These are phyloP conservation scores for Diploptera punctata DNA, from an alignment of 2,888 invertebrate genomes.

Conservation along the genomic window DNA sequence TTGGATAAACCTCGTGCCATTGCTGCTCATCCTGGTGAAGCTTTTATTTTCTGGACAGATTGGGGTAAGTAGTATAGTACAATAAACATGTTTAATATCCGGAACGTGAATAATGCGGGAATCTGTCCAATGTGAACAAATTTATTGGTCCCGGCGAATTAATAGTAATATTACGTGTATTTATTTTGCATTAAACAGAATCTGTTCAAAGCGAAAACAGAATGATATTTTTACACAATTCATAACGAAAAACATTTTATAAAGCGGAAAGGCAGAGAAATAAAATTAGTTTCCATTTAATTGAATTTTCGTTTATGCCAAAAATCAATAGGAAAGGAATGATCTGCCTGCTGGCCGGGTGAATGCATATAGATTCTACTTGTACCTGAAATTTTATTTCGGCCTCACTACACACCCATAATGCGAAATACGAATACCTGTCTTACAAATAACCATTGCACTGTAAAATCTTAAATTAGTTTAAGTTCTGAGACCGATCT, in stretches of 20 bases:
- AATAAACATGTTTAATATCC: not conserved
- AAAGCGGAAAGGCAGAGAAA: not conserved
- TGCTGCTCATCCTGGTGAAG: conserved; percentile 82
- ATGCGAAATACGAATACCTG: not conserved
- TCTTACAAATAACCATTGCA: not conserved
- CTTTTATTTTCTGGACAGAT: conserved; percentile 84
- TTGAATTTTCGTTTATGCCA: not conserved
- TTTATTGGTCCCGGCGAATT: not conserved
- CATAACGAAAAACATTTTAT: not conserved
- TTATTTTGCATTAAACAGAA: not conserved
- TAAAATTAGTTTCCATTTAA: not conserved
- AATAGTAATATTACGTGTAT: not conserved
- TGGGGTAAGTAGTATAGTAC: conserved; percentile 72
- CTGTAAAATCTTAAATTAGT: not conserved
- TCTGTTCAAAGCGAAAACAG: not conserved
- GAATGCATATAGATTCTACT: too few species aligned
- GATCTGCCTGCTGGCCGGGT: not conserved
- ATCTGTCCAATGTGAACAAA: too few species aligned
- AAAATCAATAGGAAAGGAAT: not conserved
- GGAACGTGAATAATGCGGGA: not conserved
- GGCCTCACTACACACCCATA: not conserved
- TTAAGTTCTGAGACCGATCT: not conserved
- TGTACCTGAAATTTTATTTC: not conserved
- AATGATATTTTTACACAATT: not conserved
- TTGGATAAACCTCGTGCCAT: conserved; percentile 86